Conservation (phyloP, 2,888 invertebrate species). For the Anorthoa munda region DNA sequence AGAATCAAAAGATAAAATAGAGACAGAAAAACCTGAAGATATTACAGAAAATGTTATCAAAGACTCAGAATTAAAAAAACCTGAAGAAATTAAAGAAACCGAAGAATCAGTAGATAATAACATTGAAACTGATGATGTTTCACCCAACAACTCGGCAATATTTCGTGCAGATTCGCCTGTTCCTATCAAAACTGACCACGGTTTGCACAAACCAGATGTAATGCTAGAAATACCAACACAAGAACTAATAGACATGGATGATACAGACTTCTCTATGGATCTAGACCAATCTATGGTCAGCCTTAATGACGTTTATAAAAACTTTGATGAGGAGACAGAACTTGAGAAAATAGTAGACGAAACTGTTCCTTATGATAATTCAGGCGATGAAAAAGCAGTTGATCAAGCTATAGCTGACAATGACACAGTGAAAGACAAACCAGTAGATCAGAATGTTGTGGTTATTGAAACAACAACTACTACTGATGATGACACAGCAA, state of each 20-base stretch:
- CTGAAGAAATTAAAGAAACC: constrained; percentile 15
- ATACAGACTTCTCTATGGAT: constrained; percentile 65
- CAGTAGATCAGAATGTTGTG: not conserved
- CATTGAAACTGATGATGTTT: constrained; percentile 11
- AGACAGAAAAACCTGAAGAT: not conserved
- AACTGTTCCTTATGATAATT: not conserved
- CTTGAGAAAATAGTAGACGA: not conserved
- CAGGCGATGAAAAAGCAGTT: not conserved
- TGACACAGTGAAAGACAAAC: not conserved
- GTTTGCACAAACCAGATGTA: constrained; percentile 80
- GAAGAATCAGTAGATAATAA: constrained; percentile 12
- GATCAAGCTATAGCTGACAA: too few species aligned
- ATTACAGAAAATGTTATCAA: not conserved
- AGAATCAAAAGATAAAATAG: not conserved
- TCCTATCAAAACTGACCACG: constrained; percentile 68
- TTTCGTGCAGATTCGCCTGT: constrained; percentile 6
- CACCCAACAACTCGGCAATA: not conserved
- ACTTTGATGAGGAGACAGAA: not conserved
- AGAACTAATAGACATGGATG: constrained; percentile 76
- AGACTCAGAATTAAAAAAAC: not conserved
- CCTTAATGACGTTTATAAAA: constrained; percentile 30
- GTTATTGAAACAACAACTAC: too few species aligned
- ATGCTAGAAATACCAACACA: constrained; percentile 86
- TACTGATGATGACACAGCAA: not conserved
- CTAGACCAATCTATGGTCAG: constrained; percentile 50